Percentiles rank a stretch among this genome's conserved stretches.
These are phyloP conservation scores for Tortricodes alternella DNA, from an alignment of 2,888 invertebrate species.

Conservation along the genomic window DNA sequence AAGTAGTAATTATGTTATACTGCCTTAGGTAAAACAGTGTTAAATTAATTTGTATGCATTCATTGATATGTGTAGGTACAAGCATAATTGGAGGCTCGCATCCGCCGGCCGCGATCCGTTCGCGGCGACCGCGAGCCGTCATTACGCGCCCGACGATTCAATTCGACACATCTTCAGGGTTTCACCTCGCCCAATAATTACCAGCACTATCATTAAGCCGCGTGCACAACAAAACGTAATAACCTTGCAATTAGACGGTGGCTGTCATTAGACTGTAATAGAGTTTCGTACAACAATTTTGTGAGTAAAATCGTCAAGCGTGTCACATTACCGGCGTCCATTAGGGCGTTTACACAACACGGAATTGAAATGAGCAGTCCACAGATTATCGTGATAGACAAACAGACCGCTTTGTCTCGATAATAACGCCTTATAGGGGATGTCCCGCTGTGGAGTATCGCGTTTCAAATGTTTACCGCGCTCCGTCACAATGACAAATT, in stretches of 20 bases:
- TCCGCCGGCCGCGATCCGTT: slow-evolving; percentile 45
- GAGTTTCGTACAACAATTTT: slow-evolving; percentile 81
- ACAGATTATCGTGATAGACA: slow-evolving; percentile 82
- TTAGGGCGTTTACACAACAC: slow-evolving; percentile 82
- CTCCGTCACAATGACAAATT: slow-evolving; percentile 43
- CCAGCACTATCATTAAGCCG: slow-evolving; percentile 71
- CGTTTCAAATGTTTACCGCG: slow-evolving; percentile 38
- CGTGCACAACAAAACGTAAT: slow-evolving; percentile 79
- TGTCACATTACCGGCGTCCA: slow-evolving; percentile 81
- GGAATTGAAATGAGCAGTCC: slow-evolving; percentile 80
- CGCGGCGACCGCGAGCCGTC: slow-evolving; percentile 46
- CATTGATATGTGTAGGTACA: slow-evolving; percentile 47
- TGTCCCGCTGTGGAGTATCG: slow-evolving; percentile 43
- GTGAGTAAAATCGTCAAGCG: slow-evolving; percentile 83
- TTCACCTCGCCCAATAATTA: slow-evolving; percentile 81
- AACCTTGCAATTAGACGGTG: slow-evolving; percentile 80
- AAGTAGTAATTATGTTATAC: slow-evolving; percentile 44
- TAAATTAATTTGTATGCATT: slow-evolving; percentile 65
- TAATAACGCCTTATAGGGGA: slow-evolving; percentile 71
- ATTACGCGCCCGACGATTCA: slow-evolving; percentile 67
- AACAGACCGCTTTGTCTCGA: slow-evolving; percentile 76
- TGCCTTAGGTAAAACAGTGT: slow-evolving; percentile 59
- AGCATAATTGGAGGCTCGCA: slow-evolving; percentile 52
- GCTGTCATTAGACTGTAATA: slow-evolving; percentile 81
- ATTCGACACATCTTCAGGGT: slow-evolving; percentile 81